Evolutionary conservation across 2,113 vertebrate genomes (phyloP).

Genomic region (Gulo gulo): DNA sequence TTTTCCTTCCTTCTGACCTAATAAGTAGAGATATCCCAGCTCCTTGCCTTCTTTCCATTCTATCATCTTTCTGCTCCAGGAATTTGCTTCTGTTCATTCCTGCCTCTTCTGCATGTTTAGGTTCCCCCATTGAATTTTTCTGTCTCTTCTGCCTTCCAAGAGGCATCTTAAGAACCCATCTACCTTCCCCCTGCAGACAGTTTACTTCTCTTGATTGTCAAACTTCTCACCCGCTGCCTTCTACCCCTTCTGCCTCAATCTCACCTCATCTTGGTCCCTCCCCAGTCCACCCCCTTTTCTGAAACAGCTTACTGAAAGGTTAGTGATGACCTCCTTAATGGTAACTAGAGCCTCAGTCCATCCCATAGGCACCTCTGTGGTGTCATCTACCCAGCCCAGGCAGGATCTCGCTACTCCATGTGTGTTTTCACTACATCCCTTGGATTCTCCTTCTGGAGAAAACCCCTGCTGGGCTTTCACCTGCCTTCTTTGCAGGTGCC

Average conservation of each 20-base stretch:
- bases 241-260: too few relatives aligned
- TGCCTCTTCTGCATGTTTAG: background rate
- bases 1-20: background rate
- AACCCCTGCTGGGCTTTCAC: background rate
- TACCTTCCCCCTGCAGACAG: background rate
- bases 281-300: background rate
- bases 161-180: background rate
- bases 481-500: background rate
- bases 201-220: background rate
- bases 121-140: background rate
- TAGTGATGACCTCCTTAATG: background rate
- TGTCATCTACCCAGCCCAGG: background rate
- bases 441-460: background rate
- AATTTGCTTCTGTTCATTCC: background rate
- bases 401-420: background rate
- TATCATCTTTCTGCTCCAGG: background rate
- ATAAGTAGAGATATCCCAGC: background rate
- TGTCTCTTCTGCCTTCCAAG: background rate
- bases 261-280: background rate
- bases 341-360: background rate
- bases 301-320: background rate
- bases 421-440: background rate
- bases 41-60: background rate
- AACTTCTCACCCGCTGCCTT: background rate
- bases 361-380: background rate